Evolutionary conservation across 2,797 vertebrate species (phyloP).

Genomic region (Pangasius macronema): DNA sequence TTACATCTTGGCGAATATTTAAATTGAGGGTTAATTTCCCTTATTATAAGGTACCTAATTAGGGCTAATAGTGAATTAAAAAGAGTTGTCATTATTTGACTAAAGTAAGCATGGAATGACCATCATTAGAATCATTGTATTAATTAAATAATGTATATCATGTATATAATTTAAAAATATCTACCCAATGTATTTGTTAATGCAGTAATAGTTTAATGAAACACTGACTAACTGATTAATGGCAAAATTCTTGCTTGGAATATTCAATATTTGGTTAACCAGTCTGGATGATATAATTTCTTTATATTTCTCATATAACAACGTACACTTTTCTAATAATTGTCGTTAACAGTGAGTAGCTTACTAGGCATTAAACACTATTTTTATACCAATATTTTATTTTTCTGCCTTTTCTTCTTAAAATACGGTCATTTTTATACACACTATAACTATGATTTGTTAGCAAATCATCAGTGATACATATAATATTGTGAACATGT

Average conservation of each 20-base stretch:
- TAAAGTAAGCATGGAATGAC: neutral
- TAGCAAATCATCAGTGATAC: neutral
- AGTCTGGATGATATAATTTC: neutral
- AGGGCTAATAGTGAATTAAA: neutral
- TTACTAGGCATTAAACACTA: neutral
- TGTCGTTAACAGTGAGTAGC: neutral
- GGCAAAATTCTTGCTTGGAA: neutral
- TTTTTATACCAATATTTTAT: neutral
- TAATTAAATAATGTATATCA: neutral
- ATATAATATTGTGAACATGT: neutral
- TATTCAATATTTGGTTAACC: neutral
- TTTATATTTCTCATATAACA: neutral
- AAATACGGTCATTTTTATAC: neutral
- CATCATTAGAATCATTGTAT: neutral
- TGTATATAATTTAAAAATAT: neutral
- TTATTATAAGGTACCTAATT: constrained; percentile 18
- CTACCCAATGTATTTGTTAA: neutral
- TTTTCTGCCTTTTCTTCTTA: neutral
- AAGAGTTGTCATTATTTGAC: neutral
- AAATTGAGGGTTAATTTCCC: neutral
- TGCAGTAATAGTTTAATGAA: neutral
- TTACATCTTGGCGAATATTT: neutral
- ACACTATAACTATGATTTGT: neutral
- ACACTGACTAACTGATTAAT: neutral
- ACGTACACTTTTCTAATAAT: neutral